Conservation (phyloP, 2,113 vertebrate genomes). For the Hipposideros armiger region DNA sequence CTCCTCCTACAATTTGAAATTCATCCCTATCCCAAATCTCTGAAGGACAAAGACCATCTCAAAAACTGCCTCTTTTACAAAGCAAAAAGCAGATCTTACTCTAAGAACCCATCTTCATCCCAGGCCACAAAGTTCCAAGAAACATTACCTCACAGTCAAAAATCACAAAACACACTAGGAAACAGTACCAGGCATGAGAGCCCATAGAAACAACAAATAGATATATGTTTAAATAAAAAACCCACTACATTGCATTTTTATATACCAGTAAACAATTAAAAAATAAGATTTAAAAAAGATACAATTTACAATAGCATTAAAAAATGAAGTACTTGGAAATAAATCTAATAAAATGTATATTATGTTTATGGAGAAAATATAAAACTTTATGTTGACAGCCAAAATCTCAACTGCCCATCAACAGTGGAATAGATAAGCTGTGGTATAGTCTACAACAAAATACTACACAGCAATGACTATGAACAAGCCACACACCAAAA, state of each 20-base stretch:
- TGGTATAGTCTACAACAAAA: not conserved
- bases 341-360: not conserved
- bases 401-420: conserved; percentile 15
- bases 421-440: not conserved
- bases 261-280: not conserved
- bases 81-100: conserved; percentile 19
- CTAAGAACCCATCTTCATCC: not conserved
- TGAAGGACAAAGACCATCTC: not conserved
- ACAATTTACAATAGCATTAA: not conserved
- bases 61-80: conserved; percentile 32
- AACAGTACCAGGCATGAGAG: not conserved
- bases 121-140: not conserved
- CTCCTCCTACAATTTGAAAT: not conserved
- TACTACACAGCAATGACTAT: not conserved
- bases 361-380: not conserved
- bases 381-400: not conserved
- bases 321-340: not conserved
- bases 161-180: conserved; percentile 3
- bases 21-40: not conserved
- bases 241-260: not conserved
- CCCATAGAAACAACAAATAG: not conserved
- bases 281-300: not conserved
- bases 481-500: not conserved
- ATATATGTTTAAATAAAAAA: not conserved
- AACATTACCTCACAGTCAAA: conserved; percentile 8